phyloP scores from a whole-genome alignment of 2,888 invertebrate species.

The Drosophila putrida region DNA sequence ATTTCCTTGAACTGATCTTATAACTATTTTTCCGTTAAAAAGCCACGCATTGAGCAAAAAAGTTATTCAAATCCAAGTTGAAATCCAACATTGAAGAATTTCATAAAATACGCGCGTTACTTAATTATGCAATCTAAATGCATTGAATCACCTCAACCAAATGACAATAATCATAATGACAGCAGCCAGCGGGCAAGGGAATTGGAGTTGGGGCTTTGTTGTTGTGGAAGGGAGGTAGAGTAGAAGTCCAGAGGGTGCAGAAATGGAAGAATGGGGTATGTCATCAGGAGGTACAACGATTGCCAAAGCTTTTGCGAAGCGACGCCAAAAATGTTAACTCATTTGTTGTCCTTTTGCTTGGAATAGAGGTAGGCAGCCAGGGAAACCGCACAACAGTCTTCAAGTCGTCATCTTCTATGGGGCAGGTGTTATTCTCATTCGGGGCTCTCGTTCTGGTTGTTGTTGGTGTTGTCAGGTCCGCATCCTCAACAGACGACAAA shows the following conservation, averaged over 20 bases:
- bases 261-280: conserved; percentile 8
- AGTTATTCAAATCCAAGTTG: conserved; percentile 7
- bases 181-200: conserved; percentile 31
- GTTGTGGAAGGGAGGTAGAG: background rate
- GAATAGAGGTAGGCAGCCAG: background rate
- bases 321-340: conserved; percentile 73
- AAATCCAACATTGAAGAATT: conserved; percentile 29
- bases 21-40: background rate
- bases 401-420: conserved; percentile 9
- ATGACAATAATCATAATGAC: conserved; percentile 79
- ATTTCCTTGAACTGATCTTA: background rate
- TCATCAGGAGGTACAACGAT: conserved; percentile 52
- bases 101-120: conserved; percentile 56
- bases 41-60: background rate
- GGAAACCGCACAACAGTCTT: conserved; percentile 24
- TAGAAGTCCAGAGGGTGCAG: background rate
- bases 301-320: conserved; percentile 55
- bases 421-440: conserved; percentile 23
- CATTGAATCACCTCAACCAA: conserved; percentile 80
- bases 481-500: conserved; percentile 70
- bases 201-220: background rate
- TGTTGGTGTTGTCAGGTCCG: conserved; percentile 41
- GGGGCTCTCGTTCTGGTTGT: conserved; percentile 14
- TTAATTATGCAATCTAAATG: conserved; percentile 81
- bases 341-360: conserved; percentile 71